These are phyloP conservation scores for Clarias macrocephalus DNA, from an alignment of 2,113 vertebrate species.

Conservation along the genomic window DNA sequence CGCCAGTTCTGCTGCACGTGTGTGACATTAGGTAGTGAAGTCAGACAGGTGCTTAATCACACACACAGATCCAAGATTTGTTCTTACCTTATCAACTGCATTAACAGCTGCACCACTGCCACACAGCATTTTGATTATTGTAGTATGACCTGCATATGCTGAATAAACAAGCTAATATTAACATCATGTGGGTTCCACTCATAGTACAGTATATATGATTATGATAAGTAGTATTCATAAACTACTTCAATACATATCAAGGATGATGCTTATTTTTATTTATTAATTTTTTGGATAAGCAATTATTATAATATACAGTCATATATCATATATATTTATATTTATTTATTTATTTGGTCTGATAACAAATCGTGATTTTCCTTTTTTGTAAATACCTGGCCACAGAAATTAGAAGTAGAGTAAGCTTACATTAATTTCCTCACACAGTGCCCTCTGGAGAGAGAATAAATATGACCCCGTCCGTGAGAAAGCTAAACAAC, in stretches of 20 bases:
- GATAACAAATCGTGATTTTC: too few species aligned
- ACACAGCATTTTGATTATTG: conserved; percentile 81
- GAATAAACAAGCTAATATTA: conserved; percentile 19
- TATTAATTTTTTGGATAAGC: not conserved
- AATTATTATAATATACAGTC: not conserved
- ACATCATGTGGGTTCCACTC: not conserved
- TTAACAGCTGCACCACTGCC: conserved; percentile 79
- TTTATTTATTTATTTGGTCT: too few species aligned
- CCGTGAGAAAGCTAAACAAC: not conserved
- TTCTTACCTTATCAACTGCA: conserved; percentile 76
- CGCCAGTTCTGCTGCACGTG: not conserved
- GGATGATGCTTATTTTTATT: too few species aligned
- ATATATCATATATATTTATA: too few species aligned
- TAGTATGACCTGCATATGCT: conserved; percentile 81
- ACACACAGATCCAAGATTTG: not conserved
- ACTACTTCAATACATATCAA: not conserved
- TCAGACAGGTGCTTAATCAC: not conserved
- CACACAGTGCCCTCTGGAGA: not conserved
- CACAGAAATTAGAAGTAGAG: too few species aligned
- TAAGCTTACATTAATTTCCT: not conserved
- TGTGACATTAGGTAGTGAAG: not conserved
- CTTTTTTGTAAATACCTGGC: too few species aligned
- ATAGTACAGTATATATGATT: not conserved
- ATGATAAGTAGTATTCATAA: not conserved
- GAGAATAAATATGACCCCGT: not conserved